These are phyloP conservation scores for Progne subis DNA, from an alignment of 2,113 vertebrate species.

Conservation along the genomic window DNA sequence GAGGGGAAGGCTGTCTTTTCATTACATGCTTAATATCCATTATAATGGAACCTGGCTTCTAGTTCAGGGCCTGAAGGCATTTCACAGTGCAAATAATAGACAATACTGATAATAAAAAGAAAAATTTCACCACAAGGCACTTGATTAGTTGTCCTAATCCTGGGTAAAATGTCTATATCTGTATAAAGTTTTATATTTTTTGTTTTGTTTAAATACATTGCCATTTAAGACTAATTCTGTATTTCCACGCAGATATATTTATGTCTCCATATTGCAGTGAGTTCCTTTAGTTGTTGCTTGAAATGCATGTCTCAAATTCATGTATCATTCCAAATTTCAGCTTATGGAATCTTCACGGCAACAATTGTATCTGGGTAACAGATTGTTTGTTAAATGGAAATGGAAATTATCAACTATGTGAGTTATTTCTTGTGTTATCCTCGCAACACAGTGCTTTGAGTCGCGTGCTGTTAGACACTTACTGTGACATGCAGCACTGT, in stretches of 20 bases:
- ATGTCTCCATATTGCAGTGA: background rate
- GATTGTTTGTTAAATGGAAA: conserved; percentile 37
- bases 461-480: background rate
- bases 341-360: background rate
- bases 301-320: background rate
- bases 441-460: background rate
- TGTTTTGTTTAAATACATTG: background rate
- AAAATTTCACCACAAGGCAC: conserved; percentile 5
- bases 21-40: background rate
- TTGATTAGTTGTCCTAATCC: background rate
- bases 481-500: background rate
- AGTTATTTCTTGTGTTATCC: background rate
- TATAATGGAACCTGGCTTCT: background rate
- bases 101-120: conserved; percentile 10
- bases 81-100: conserved; percentile 17
- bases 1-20: background rate
- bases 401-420: background rate
- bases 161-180: background rate
- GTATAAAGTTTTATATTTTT: background rate
- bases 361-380: background rate
- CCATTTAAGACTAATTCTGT: background rate
- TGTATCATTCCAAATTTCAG: background rate
- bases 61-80: background rate
- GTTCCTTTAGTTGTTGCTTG: background rate
- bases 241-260: background rate